Percentiles rank a stretch among this genome's conserved stretches.
phyloP scores from a whole-genome alignment of 2,113 vertebrate species.

The Xenopus laevis region DNA sequence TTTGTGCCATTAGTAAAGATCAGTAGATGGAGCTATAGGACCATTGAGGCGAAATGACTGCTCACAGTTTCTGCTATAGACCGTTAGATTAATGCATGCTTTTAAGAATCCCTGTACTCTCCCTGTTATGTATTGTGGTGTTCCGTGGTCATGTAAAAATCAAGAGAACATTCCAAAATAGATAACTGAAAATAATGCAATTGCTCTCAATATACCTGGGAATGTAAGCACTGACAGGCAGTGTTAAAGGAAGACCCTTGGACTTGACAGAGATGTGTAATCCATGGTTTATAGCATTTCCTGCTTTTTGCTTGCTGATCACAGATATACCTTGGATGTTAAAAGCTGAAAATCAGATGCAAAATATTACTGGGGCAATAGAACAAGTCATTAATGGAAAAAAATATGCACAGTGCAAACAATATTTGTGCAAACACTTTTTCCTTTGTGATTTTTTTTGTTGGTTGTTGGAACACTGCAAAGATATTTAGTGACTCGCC shows the following conservation, averaged over 20 bases:
- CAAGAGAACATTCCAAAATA: constrained; percentile 34
- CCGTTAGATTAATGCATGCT: constrained; percentile 16
- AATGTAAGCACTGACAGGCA: constrained; percentile 5
- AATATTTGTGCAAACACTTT: no score
- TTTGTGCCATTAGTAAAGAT: neutral
- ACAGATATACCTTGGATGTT: no score
- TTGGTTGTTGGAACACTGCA: no score
- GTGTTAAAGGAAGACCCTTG: neutral
- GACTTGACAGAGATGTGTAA: constrained; percentile 12
- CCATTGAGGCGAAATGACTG: neutral
- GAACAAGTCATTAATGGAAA: no score
- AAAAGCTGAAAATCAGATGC: no score
- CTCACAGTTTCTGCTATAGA: neutral
- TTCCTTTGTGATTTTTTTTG: no score
- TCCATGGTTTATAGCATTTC: neutral
- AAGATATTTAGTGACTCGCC: no score
- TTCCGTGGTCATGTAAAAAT: constrained; percentile 29
- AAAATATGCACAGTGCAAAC: no score
- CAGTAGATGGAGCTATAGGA: constrained; percentile 36
- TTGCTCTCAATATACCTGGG: constrained; percentile 19
- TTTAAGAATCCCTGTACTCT: constrained; percentile 22
- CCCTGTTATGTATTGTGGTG: constrained; percentile 31
- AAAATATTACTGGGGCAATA: no score
- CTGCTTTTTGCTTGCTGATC: neutral
- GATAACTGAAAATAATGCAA: constrained; percentile 39